Evolutionary conservation across 2,113 vertebrate species (phyloP), one percentile per base, ranked within the genome.

Genomic region (Henicopernis longicauda): DNA sequence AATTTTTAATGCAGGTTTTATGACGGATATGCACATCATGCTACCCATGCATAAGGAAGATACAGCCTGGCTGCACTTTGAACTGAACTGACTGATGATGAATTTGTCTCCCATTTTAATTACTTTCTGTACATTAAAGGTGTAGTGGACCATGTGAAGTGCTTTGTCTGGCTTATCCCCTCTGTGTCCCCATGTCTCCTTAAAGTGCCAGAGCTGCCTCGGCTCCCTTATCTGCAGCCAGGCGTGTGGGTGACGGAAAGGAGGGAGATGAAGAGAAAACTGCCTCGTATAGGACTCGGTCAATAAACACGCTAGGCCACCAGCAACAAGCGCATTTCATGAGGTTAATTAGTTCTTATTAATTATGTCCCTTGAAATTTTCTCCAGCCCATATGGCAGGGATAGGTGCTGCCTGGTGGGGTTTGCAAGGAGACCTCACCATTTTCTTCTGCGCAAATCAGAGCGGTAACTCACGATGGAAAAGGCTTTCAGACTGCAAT

Each of bases 1-100:
- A 63, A 95, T 96, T 95, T 94, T 84, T 93, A 95, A 95, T 73
- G 95, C 96, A 34, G 93, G 93, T 91, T 95, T 97, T 90, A 87
- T 69, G 97, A 82, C 83, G 63, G 97, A 92, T 96, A 76, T 54
- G 84, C 90, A 61, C 95, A 52, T 95, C 95, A 32, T 40, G 90
- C 90, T 73, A 38, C 42, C 94, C 96, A 86, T 94, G 96, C 96
- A 47, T 73, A 36, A 67, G 93, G 89, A 91, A 94, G 95, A 82
- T 32, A 32, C 72, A 55, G 94, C 65, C 92, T 49, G 62, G 90
- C 94, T 55, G 87, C 93, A 38, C 96, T 61, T 63, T 38, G 71
- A 73, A 20, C 80, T 47, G 79, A 92, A 49, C 94, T 62, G 91
- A 66, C 85, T 82, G 96, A 2, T 59, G 31, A 94, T 86, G 92